Base-by-base conservation (phyloP, 2,888 invertebrate genomes). In the Lordiphosa andalusiaca region DNA sequence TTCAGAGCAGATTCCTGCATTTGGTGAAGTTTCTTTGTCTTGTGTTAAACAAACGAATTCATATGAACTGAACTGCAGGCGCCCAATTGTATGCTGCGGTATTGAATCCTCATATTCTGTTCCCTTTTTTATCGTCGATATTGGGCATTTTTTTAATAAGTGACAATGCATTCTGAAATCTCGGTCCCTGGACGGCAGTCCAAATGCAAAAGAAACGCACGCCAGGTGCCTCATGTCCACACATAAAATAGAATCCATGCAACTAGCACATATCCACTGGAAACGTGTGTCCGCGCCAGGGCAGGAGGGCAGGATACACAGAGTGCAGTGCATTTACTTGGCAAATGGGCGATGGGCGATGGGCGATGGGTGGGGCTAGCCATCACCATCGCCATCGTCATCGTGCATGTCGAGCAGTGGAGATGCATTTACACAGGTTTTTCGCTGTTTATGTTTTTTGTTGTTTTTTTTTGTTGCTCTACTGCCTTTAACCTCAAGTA, bases 231-330 rank as follows among this genome's bases (percentile, higher is more conserved):
- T 35, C 19, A 19, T 47, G 47, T 47, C 36, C 35, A 30, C 36
- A 30, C 10, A 30, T n/a, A n/a, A n/a, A n/a, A 56, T 44, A 51
- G 64, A 67, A 62, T 72, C 65, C 67, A 62, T 67, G 67, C 61
- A 73, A 72, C 75, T 75, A 50, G 63, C 74, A 55, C 78, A 73
- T 80, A 78, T 73, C 78, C 62, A 50, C 52, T 35, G 47, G 51
- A 56, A 55, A 52, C 57, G 58, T 62, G 49, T 52, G 58, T 40
- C 47, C 25, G 52, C 19, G 40, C 10, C 16, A 16, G 33, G 12
- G 12, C 6, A 46, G 36, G n/a, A 21, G 25, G 10, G 39, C 21
- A 35, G 30, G 51, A 30, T 59, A 69, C 67, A 60, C 66, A 73
- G 74, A 71, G 71, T 60, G 50, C 55, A 36, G 42, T 36, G 58